phyloP scores from a whole-genome alignment of 2,888 invertebrate species.

The Dromius quadrimaculatus region DNA sequence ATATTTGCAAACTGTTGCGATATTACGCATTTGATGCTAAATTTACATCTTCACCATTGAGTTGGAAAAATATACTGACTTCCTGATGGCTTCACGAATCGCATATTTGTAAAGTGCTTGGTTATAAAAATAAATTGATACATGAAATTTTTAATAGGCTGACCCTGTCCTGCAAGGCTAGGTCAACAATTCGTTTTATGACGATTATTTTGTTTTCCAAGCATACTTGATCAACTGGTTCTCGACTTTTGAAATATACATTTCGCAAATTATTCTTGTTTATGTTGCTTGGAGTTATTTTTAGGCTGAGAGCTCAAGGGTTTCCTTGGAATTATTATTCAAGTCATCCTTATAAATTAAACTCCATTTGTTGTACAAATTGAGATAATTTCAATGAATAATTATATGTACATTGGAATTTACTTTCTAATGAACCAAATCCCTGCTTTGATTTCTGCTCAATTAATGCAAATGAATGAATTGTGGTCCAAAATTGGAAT shows the following conservation, averaged over 20 bases:
- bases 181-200: conserved; percentile 43
- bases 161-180: conserved; percentile 42
- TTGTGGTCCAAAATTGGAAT: no score
- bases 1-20: no score
- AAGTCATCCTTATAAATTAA: conserved; percentile 20
- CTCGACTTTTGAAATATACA: conserved; percentile 28
- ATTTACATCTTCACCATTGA: conserved; percentile 30
- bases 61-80: conserved; percentile 25
- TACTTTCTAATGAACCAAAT: no score
- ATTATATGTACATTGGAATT: no score
- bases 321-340: conserved; percentile 14
- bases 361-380: no score
- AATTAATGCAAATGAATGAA: no score
- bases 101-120: conserved; percentile 36
- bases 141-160: conserved; percentile 35
- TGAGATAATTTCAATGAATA: no score
- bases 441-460: no score
- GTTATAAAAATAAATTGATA: conserved; percentile 41
- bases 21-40: conserved; percentile 13
- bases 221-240: conserved; percentile 40
- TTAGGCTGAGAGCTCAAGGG: background rate
- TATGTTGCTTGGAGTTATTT: conserved; percentile 6
- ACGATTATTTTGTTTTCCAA: conserved; percentile 40
- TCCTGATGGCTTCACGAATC: conserved; percentile 33
- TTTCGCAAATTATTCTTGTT: conserved; percentile 30